Base-by-base conservation (phyloP, 2,888 invertebrate genomes). In the Idaea straminata region DNA sequence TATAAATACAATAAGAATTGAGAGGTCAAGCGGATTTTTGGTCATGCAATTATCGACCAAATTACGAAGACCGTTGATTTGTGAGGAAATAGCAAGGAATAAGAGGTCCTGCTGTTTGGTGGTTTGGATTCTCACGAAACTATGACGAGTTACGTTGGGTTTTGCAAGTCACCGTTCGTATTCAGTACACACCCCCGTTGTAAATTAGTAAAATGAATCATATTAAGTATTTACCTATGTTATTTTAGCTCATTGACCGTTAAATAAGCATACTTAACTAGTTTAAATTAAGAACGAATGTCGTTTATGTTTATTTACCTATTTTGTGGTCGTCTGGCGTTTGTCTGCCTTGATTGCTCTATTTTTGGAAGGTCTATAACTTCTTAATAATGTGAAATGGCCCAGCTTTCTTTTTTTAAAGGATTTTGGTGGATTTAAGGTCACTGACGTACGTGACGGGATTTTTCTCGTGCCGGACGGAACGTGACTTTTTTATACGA, bases 181-280 rank as follows among this genome's bases (percentile, higher is more conserved):
- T 68, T 69, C 65, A 47, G 47, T 47, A 72, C 79, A 81, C 80
- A 74, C 80, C 79, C 75, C 74, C 76, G 16, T 47, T 47, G 47
- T 47, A 47, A 47, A 10, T 47, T 47, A 10, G 6, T 47, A 47
- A 47, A 47, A 47, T 47, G 47, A 47, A 47, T 47, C 47, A 47
- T 47, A 47, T 47, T 47, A 47, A 47, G 47, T 47, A 10, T 13
- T 4, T 47, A 47, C 47, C 10, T 47, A 47, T 47, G 47, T 47
- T 47, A 13, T 47, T 10, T 47, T 47, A 47, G 47, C 47, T 47
- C 47, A 47, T 47, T 47, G 47, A 47, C 47, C 47, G 47, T 13
- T 47, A 47, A 47, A 47, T 47, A 47, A 2, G 47, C 13, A 13
- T 47, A 47, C 47, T 47, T 4, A 25, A 25, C 13, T 10, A 7